These are phyloP conservation scores for Conistra vaccinii DNA, from an alignment of 2,888 invertebrate genomes.

Conservation along the genomic window DNA sequence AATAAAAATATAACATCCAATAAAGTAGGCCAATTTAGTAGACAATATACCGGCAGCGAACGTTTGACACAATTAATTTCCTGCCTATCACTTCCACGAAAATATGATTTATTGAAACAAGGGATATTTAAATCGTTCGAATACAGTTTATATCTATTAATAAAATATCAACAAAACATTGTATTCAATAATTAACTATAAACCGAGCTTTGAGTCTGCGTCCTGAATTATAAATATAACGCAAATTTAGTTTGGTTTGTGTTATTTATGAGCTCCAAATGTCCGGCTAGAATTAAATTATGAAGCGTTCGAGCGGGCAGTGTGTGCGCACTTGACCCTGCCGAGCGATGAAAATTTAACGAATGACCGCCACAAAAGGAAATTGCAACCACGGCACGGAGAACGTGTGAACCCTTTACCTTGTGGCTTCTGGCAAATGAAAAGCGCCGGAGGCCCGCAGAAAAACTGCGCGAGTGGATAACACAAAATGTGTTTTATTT, in stretches of 20 bases:
- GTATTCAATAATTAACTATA: constrained; percentile 69
- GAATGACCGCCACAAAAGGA: constrained; percentile 84
- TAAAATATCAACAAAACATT: constrained; percentile 61
- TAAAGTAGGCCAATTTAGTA: constrained; percentile 36
- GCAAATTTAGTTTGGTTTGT: constrained; percentile 76
- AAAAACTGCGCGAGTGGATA: constrained; percentile 66
- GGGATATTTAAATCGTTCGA: constrained; percentile 44
- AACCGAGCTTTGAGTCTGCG: constrained; percentile 58
- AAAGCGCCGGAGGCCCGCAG: constrained; percentile 68
- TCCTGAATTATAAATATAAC: constrained; percentile 75
- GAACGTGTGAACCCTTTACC: constrained; percentile 79
- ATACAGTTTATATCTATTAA: constrained; percentile 36
- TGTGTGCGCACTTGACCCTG: constrained; percentile 76
- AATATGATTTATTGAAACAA: constrained; percentile 61
- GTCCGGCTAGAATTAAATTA: constrained; percentile 80
- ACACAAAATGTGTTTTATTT: constrained; percentile 66
- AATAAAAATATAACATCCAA: constrained; percentile 4
- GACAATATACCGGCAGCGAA: constrained; percentile 31
- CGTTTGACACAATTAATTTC: constrained; percentile 55
- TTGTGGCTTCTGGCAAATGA: constrained; percentile 73
- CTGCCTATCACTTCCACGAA: constrained; percentile 57
- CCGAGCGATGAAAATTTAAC: constrained; percentile 83
- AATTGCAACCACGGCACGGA: constrained; percentile 77
- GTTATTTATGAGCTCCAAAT: constrained; percentile 79
- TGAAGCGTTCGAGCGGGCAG: constrained; percentile 71